phyloP scores from a whole-genome alignment of 2,113 vertebrate species.

The Pterophyllum scalare region DNA sequence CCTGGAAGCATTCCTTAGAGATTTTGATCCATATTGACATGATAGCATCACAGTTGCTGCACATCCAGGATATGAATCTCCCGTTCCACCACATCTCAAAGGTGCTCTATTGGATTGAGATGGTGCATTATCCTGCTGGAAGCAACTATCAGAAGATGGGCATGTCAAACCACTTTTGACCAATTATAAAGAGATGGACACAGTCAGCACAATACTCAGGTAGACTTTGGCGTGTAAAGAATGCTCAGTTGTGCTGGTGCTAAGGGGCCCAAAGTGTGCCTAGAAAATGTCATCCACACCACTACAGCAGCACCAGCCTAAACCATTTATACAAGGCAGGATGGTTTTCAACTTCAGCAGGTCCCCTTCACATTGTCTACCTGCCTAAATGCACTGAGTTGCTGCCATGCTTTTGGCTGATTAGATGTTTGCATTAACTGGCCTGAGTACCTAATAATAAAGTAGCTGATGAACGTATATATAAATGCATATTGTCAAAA shows the following conservation, averaged over 20 bases:
- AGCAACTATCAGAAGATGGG: not conserved
- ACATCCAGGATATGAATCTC: not conserved
- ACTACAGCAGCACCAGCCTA: not conserved
- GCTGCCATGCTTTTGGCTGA: not conserved
- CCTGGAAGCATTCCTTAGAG: too few relatives aligned
- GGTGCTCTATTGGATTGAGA: not conserved
- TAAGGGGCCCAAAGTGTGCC: not conserved
- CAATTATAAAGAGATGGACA: not conserved
- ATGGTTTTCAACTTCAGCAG: not conserved
- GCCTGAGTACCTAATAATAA: not conserved
- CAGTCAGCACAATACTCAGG: not conserved
- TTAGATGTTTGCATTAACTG: not conserved
- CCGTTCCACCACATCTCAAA: constrained; percentile 1
- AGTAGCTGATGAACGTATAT: not conserved
- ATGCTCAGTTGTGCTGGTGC: not conserved
- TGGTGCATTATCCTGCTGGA: not conserved
- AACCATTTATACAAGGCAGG: not conserved
- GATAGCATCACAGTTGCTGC: too few relatives aligned
- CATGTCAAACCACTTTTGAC: not conserved
- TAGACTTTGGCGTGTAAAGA: not conserved
- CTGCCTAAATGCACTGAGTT: not conserved
- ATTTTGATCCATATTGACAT: too few relatives aligned
- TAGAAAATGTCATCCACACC: not conserved
- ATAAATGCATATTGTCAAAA: not conserved
- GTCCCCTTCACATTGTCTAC: not conserved